Conservation (phyloP, 2,888 invertebrate species). For the Gymnoscelis rufifasciata region DNA sequence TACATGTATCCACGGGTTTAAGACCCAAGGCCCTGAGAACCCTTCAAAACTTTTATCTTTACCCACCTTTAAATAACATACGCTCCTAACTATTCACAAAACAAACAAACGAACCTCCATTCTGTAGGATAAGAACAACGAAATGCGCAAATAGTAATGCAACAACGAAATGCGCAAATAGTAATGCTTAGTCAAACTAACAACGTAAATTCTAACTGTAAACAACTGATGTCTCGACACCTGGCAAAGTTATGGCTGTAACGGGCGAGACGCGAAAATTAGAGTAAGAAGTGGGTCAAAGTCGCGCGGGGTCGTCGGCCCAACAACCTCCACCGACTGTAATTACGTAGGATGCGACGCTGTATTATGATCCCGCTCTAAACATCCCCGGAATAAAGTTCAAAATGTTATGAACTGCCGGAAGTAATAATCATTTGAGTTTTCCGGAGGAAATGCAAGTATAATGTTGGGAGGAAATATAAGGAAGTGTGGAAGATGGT, state of each 20-base stretch:
- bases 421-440: slow-evolving; percentile 35
- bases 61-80: no score
- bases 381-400: slow-evolving; percentile 26
- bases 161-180: no score
- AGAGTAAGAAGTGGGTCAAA: slow-evolving; percentile 75
- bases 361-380: slow-evolving; percentile 32
- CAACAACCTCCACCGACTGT: slow-evolving; percentile 56
- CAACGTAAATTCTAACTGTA: slow-evolving; percentile 3
- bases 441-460: slow-evolving; percentile 33
- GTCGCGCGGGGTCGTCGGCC: slow-evolving; percentile 69
- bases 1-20: no score
- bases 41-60: no score
- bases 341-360: slow-evolving; percentile 64
- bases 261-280: slow-evolving; percentile 70
- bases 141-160: no score
- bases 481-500: no score
- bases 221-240: slow-evolving; percentile 19
- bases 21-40: no score
- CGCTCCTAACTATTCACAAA: no score
- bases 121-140: no score
- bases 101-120: no score
- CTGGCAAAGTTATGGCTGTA: slow-evolving; percentile 39
- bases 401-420: slow-evolving; percentile 29
- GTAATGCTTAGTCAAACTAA: not conserved
- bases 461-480: no score